Conservation (phyloP, 92 coral and sea anemone species). For the Porites lobata region DNA sequence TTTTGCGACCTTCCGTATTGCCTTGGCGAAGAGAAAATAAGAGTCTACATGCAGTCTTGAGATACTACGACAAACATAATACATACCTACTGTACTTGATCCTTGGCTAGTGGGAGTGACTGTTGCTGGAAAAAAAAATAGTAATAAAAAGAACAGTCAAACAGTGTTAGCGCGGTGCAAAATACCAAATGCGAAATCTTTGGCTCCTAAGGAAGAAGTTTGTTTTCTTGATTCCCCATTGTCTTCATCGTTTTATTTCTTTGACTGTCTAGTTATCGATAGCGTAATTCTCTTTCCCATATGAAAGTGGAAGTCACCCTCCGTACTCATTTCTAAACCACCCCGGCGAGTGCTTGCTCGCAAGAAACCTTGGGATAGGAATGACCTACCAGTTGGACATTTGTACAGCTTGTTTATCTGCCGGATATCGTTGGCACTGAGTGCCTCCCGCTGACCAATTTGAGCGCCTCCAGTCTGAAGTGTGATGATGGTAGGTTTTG, state of each 20-base stretch:
- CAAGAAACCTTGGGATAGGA: neutral
- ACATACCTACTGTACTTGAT: constrained; percentile 27
- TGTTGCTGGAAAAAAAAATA: neutral
- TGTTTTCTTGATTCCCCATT: no score
- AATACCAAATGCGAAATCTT: no score
- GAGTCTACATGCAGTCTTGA: neutral
- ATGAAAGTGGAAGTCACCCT: no score
- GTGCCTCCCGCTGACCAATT: constrained; percentile 42
- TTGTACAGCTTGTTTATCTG: constrained; percentile 53
- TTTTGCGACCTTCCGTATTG: no score
- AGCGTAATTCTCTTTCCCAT: no score
- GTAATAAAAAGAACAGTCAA: neutral
- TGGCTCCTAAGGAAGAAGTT: no score
- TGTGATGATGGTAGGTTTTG: constrained; percentile 21
- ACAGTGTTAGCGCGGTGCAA: neutral
- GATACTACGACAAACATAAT: neutral
- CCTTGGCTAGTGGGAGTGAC: neutral
- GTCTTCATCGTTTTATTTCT: no score
- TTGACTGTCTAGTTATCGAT: no score
- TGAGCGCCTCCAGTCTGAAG: constrained; percentile 11
- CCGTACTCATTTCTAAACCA: no score
- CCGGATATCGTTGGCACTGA: constrained; percentile 42
- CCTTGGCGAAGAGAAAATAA: no score
- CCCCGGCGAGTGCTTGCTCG: no score
- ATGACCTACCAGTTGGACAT: constrained; percentile 41